A percentile compares a stretch with the other conserved stretches of the same genome.
Evolutionary conservation across 2,113 vertebrate genomes (phyloP).

Genomic region (Cyanoderma ruficeps): DNA sequence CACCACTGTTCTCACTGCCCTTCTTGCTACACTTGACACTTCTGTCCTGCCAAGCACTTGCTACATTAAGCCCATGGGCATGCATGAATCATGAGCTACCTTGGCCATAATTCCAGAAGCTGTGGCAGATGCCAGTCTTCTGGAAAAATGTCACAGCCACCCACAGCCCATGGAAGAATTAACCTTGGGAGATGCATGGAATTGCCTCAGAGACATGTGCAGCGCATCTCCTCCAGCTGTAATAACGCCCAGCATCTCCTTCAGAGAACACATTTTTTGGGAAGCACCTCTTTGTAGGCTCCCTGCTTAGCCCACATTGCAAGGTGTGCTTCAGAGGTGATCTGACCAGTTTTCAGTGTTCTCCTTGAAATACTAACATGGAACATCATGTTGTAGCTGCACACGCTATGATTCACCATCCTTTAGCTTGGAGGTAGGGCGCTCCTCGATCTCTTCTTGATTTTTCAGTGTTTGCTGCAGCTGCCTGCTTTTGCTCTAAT

Average conservation of each 20-base stretch:
- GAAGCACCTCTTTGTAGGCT: not conserved
- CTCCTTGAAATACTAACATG: not conserved
- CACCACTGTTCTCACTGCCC: not conserved
- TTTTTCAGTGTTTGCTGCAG: not conserved
- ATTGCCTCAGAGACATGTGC: not conserved
- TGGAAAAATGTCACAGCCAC: slow-evolving; percentile 32
- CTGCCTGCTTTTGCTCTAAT: not conserved
- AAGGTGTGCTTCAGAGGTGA: not conserved
- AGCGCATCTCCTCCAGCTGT: not conserved
- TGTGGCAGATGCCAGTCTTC: slow-evolving; percentile 36
- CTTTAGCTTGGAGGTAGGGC: not conserved
- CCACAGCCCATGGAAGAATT: not conserved
- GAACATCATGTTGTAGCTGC: not conserved
- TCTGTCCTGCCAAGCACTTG: not conserved
- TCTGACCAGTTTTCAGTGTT: not conserved
- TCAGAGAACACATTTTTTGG: not conserved
- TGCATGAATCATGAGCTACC: slow-evolving; percentile 28
- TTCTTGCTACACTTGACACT: not conserved
- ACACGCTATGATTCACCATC: not conserved
- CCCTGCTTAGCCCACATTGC: not conserved
- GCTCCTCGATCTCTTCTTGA: not conserved
- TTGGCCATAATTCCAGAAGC: slow-evolving; percentile 32
- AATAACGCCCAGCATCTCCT: not conserved
- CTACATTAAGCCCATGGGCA: not conserved
- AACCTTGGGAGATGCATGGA: slow-evolving; percentile 4